phyloP scores from a whole-genome alignment of 92 coral and sea anemone genomes.

The Paragorgia papillata region DNA sequence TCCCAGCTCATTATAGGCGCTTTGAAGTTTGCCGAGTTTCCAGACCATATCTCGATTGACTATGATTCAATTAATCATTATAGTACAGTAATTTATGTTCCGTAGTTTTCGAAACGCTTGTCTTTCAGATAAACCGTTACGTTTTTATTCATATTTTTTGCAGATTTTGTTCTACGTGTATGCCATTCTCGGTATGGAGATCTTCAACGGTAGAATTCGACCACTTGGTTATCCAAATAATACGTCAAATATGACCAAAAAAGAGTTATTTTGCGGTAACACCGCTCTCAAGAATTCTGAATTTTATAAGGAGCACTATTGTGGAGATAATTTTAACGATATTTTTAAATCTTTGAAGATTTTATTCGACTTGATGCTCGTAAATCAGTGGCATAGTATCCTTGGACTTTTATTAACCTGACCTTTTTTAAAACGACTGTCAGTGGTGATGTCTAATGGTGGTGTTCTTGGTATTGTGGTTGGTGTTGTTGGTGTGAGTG shows the following conservation, averaged over 20 bases:
- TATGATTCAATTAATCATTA: no score
- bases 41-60: no score
- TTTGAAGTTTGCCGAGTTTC: no score
- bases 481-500: no score
- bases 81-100: no score
- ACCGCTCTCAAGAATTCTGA: conserved; percentile 81
- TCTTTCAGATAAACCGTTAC: no score
- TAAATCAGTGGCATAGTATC: conserved; percentile 99
- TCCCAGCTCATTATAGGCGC: no score
- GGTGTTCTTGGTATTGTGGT: no score
- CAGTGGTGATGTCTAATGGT: background rate
- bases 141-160: no score
- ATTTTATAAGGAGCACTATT: conserved; percentile 78
- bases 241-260: conserved; percentile 45
- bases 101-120: no score
- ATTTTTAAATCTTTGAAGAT: conserved; percentile 78
- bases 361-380: conserved; percentile 88
- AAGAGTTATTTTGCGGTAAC: conserved; percentile 77
- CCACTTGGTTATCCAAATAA: conserved; percentile 69
- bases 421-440: background rate
- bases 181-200: conserved; percentile 91
- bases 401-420: conserved; percentile 38
- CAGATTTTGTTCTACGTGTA: conserved; percentile 83
- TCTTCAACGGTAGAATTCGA: conserved; percentile 68
- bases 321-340: conserved; percentile 85